Conservation (phyloP, 2,888 invertebrate genomes). For the Syrphus vitripennis region DNA sequence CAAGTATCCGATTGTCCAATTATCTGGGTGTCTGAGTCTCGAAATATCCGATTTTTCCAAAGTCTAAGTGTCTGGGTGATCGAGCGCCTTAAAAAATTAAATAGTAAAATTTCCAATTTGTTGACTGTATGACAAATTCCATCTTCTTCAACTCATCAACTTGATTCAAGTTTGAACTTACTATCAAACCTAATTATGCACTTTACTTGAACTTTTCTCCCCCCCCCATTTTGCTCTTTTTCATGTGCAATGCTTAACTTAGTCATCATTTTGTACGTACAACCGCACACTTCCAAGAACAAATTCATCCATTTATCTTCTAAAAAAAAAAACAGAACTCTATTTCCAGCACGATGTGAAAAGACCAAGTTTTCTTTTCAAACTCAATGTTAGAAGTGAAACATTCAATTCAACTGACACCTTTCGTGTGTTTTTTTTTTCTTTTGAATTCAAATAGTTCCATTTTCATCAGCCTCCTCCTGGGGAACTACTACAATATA, state of each 20-base stretch:
- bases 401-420: conserved; percentile 45
- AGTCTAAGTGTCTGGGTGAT: too few species aligned
- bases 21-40: too few species aligned
- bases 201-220: neutral
- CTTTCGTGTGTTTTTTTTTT: neutral
- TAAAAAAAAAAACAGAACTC: neutral
- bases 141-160: neutral
- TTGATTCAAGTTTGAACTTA: conserved; percentile 1
- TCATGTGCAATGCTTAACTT: neutral
- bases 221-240: neutral
- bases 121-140: neutral
- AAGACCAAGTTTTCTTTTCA: conserved; percentile 43
- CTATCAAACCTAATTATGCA: conserved; percentile 41
- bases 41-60: too few species aligned
- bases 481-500: too few species aligned
- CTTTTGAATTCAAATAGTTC: neutral
- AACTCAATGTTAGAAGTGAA: conserved; percentile 21
- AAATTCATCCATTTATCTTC: conserved; percentile 9
- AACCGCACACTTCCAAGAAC: conserved; percentile 20
- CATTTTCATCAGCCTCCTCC: neutral
- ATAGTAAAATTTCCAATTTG: too few species aligned
- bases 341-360: neutral
- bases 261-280: conserved; percentile 36
- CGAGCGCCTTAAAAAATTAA: too few species aligned
- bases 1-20: too few species aligned